These are phyloP conservation scores for Azemiops feae DNA, from an alignment of 2,113 vertebrate genomes.

Conservation along the genomic window DNA sequence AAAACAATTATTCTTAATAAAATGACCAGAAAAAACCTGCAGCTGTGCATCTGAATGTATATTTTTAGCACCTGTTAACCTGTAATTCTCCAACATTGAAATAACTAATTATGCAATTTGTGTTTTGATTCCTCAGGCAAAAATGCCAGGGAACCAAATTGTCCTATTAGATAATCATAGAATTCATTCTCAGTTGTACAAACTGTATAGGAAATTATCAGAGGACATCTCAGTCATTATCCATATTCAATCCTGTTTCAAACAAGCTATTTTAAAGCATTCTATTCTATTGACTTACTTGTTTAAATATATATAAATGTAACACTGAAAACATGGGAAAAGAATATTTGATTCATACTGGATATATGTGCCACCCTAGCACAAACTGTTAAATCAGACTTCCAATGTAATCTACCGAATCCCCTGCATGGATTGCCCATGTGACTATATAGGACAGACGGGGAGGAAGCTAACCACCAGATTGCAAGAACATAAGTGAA, in stretches of 20 bases:
- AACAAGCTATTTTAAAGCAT: neutral
- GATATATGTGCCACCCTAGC: neutral
- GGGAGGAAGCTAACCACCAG: neutral
- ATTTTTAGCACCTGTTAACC: slow-evolving; percentile 55
- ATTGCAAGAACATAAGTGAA: neutral
- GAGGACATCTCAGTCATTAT: neutral
- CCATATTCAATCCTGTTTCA: neutral
- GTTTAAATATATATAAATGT: neutral
- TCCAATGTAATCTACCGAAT: neutral
- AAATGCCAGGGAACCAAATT: slow-evolving; percentile 40
- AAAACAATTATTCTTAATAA: slow-evolving; percentile 36
- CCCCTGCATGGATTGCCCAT: neutral
- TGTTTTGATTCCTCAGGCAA: slow-evolving; percentile 38
- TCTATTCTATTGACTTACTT: neutral
- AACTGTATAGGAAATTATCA: neutral
- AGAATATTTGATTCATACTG: neutral
- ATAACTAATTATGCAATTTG: slow-evolving; percentile 47
- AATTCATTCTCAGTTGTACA: slow-evolving; percentile 25
- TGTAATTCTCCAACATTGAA: slow-evolving; percentile 48
- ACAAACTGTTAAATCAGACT: neutral
- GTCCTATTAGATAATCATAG: slow-evolving; percentile 22
- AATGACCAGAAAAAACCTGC: neutral
- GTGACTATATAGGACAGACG: neutral
- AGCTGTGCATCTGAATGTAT: slow-evolving; percentile 23
- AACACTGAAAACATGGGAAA: neutral